These are phyloP conservation scores for Aix galericulata DNA, from an alignment of 2,113 vertebrate species.

Conservation along the genomic window DNA sequence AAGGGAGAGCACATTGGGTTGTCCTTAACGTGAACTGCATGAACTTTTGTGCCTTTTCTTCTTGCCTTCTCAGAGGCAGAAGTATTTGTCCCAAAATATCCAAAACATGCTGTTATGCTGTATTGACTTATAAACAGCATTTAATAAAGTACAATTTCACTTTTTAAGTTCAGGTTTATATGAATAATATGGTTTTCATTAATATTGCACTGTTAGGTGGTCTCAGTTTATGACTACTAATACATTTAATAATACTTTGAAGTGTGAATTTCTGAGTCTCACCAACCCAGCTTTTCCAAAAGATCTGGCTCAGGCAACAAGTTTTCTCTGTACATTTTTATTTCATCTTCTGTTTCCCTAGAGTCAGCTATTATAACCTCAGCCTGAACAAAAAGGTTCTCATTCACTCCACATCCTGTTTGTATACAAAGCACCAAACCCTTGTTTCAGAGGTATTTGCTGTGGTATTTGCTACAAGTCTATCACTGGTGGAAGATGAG, in stretches of 20 bases:
- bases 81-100: slow-evolving; percentile 28
- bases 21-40: slow-evolving; percentile 50
- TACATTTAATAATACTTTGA: neutral
- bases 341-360: neutral
- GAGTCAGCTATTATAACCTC: neutral
- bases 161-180: neutral
- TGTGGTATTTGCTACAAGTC: neutral
- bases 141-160: slow-evolving; percentile 16
- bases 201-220: neutral
- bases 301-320: neutral
- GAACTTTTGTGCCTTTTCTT: slow-evolving; percentile 62
- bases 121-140: neutral
- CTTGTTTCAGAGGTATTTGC: neutral
- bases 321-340: neutral
- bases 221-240: neutral
- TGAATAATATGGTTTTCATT: neutral
- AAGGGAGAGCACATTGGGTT: neutral
- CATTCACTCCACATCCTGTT: neutral
- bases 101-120: neutral
- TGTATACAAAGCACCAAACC: neutral
- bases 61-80: slow-evolving; percentile 26
- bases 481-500: neutral
- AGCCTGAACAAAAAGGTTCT: neutral
- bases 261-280: neutral
- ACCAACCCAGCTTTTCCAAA: neutral